phyloP scores from a whole-genome alignment of 2,888 invertebrate species.

The Antheraea yamamai region DNA sequence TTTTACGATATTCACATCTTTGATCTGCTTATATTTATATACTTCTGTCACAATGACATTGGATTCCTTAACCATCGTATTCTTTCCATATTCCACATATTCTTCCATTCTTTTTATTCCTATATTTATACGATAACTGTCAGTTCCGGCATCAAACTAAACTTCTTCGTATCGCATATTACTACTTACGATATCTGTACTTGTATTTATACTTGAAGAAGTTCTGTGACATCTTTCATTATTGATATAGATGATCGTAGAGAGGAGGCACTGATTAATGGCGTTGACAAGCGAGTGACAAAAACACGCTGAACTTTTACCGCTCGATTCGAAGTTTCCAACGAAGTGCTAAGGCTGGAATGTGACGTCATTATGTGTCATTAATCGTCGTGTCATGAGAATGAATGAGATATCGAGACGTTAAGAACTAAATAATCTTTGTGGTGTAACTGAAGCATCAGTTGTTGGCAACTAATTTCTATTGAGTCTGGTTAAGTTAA shows the following conservation, averaged over 20 bases:
- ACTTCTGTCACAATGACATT: no score
- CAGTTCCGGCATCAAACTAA: no score
- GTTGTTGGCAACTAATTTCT: neutral
- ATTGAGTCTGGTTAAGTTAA: neutral
- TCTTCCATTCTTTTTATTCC: no score
- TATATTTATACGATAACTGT: no score
- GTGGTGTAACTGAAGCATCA: neutral
- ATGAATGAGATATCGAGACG: constrained; percentile 2
- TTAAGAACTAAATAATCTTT: neutral
- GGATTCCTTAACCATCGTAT: no score
- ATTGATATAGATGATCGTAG: constrained; percentile 22
- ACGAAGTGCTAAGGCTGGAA: constrained; percentile 21
- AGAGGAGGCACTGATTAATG: constrained; percentile 22
- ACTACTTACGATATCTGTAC: neutral
- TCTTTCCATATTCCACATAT: no score
- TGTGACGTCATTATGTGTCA: constrained; percentile 16
- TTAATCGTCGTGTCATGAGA: constrained; percentile 16
- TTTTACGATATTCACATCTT: no score
- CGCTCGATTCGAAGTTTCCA: constrained; percentile 21
- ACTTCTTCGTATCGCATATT: no score
- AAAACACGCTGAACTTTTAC: constrained; percentile 22
- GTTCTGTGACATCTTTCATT: constrained; percentile 17
- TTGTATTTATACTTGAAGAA: neutral
- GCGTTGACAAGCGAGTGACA: constrained; percentile 21
- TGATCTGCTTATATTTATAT: no score